Evolutionary conservation across 2,113 vertebrate genomes (phyloP).

Genomic region (Camelus bactrianus): DNA sequence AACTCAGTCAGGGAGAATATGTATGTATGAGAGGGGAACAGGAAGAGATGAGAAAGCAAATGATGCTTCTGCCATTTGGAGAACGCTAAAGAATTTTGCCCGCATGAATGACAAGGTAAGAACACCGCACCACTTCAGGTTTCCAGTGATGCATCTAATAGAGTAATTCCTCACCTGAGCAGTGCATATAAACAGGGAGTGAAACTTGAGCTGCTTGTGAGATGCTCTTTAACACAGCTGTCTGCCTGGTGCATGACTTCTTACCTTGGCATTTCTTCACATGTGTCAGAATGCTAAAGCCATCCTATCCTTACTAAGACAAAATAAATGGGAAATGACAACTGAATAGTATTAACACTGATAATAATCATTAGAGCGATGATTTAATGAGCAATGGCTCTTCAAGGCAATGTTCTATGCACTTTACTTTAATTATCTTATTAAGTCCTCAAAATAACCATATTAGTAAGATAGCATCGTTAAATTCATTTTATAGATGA

Average conservation of each 20-base stretch:
- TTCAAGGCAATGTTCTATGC: not conserved
- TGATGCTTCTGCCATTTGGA: not conserved
- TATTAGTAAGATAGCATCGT: not conserved
- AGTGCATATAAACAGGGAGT: not conserved
- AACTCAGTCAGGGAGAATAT: not conserved
- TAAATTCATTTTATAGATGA: not conserved
- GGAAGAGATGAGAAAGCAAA: not conserved
- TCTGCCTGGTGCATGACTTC: not conserved
- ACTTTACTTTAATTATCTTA: not conserved
- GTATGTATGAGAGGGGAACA: not conserved
- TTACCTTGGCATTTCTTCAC: conserved; percentile 12
- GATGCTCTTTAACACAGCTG: not conserved
- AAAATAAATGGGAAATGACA: conserved; percentile 7
- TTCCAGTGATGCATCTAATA: not conserved
- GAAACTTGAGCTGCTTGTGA: not conserved
- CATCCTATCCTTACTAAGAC: not conserved
- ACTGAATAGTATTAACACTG: not conserved
- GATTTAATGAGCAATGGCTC: not conserved
- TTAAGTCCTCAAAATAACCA: not conserved
- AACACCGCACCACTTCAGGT: not conserved
- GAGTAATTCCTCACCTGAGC: not conserved
- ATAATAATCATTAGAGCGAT: not conserved
- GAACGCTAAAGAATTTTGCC: not conserved
- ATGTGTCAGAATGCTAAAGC: not conserved
- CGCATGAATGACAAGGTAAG: not conserved